Base-by-base conservation (phyloP, 2,113 vertebrate genomes). In the Dicentrarchus labrax region DNA sequence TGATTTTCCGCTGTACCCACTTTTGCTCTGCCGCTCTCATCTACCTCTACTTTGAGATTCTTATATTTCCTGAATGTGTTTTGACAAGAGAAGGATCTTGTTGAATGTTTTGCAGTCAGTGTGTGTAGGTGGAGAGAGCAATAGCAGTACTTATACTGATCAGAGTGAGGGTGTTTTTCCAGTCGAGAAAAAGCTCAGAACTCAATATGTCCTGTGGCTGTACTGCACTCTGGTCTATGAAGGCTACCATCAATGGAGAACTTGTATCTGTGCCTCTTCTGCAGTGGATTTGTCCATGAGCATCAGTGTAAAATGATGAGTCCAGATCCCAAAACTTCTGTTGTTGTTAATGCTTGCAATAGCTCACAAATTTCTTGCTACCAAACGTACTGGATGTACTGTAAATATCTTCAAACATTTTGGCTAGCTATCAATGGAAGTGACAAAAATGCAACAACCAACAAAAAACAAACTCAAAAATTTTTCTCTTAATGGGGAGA, bases 71-170 rank as follows among this genome's bases (percentile, higher is more conserved):
- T 13, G 54, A 36, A 39, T n/a, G 10, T 56, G 59, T 60, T 56
- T 67, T 54, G 59, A 80, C 30, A 61, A 16, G 8, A 61, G 51
- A 76, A 8, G 9, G 53, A 30, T 85, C n/a, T 72, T 53, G 53
- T 45, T 64, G 47, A 68, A 36, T 48, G 50, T 47, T 82, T 50
- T 78, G 64, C 80, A 78, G 72, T 69, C 50, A 30, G 39, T 4
- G 6, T 67, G 74, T 62, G 83, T 59, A 64, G 85, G 59, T 43
- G 64, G 59, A 51, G 17, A 57, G 36, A 76, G 56, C 36, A 83
- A 54, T 16, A 38, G 48, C 6, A 4, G 59, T 47, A 72, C 88
- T 86, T 57, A 60, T 6, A 48, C 50, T 30, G 41, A 73, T 74
- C 48, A 80, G 8, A 45, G 47, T 10, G 47, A 80, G 75, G 54